Percentiles rank a stretch among this genome's conserved stretches.
Evolutionary conservation across 2,797 vertebrate species (phyloP).

Genomic region (Sebastes flavidus): DNA sequence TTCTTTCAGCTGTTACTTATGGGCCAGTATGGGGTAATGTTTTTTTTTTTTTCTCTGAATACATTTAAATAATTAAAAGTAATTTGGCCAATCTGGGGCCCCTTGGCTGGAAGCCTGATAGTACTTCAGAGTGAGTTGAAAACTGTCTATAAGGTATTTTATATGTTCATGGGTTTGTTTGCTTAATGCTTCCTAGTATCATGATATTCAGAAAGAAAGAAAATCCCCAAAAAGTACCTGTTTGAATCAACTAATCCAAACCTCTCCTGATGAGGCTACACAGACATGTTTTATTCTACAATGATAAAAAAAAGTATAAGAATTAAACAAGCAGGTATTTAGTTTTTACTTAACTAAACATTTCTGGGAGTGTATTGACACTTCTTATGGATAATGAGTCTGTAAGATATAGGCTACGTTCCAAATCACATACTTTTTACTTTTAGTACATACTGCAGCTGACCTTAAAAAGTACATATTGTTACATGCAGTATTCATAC

Average conservation of each 20-base stretch:
- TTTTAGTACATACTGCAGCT: too few species aligned
- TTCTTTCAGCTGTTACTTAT: too few species aligned
- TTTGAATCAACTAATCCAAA: background rate
- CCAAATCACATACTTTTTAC: too few species aligned
- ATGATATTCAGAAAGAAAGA: background rate
- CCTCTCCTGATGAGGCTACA: too few species aligned
- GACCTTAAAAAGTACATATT: too few species aligned
- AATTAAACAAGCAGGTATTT: background rate
- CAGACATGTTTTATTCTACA: background rate
- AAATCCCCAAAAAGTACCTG: background rate
- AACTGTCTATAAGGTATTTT: background rate
- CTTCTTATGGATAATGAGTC: background rate
- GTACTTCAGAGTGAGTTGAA: background rate
- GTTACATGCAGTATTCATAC: too few species aligned
- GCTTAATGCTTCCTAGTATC: background rate
- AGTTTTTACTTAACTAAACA: background rate
- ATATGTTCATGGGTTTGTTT: background rate
- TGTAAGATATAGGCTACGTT: too few species aligned
- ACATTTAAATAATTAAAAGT: too few species aligned
- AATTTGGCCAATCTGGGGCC: too few species aligned
- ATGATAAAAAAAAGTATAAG: background rate
- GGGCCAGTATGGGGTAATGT: too few species aligned
- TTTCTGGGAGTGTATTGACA: background rate
- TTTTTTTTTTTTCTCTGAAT: too few species aligned
- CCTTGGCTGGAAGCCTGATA: background rate